Base-by-base conservation (phyloP, 2,113 vertebrate species). In the Larimichthys crocea region DNA sequence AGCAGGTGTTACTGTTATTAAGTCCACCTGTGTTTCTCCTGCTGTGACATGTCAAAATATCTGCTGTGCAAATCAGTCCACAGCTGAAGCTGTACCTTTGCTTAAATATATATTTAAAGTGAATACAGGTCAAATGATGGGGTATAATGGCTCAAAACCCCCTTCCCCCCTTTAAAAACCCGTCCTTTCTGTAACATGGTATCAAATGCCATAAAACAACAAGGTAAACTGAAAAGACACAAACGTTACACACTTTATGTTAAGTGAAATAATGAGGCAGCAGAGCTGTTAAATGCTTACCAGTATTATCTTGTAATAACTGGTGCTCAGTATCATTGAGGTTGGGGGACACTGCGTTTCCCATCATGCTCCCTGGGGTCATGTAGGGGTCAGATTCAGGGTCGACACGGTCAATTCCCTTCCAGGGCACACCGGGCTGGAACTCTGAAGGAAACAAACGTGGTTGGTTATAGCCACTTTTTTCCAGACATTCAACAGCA, bases 341-440 rank as follows among this genome's bases (percentile, higher is more conserved):
- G 94, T 95, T 96, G 92, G 97, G 96, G 92, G 97, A 96, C 89
- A 96, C 95, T 73, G 97, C 93, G 73, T 97, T 97, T 92, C 96
- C 97, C 88, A 99, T 96, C 94, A 99, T 97, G 94, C 98, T 97
- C 91, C 98, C 98, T 91, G 98, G 98, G 89, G 98, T 99, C 95
- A 98, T 97, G 82, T 99, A 98, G 67, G 98, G 98, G 93, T 99
- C 98, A 83, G 97, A 97, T 91, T 99, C 98, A 79, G 98, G 98
- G 94, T 99, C 98, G 83, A 98, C 97, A 78, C 97, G 99, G 94
- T 97, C 97, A 86, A 99, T 98, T 95, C 98, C 98, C 95, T 99
- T 99, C 98, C 98, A 99, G 83, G 98, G 98, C 88, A 99, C 98
- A 91, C 98, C 98, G 66, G 98, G 98, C 95, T 99, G 98, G 93